Percentiles rank a stretch among this genome's conserved stretches.
Evolutionary conservation across 2,797 vertebrate genomes (phyloP).

Genomic region (Cossypha polioptera): DNA sequence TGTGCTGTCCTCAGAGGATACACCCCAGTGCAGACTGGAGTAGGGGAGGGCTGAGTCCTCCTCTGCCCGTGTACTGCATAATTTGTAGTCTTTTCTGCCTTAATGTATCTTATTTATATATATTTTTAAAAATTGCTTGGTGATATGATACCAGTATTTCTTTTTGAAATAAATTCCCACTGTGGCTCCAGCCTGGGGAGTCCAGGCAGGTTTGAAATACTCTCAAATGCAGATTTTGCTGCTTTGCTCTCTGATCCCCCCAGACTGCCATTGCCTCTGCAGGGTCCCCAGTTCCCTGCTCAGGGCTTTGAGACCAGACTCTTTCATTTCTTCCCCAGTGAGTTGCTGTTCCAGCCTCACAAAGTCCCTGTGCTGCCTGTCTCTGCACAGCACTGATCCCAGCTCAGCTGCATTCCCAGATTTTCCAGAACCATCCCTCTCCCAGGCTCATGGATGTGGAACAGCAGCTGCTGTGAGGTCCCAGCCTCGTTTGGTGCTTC

Average conservation of each 20-base stretch:
- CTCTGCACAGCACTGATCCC: not conserved
- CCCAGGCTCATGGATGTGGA: not conserved
- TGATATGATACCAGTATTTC: not conserved
- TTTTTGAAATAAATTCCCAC: not conserved
- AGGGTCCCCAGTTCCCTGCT: not conserved
- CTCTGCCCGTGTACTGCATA: not conserved
- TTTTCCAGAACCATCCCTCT: not conserved
- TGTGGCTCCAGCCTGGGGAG: not conserved
- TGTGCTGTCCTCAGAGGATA: not conserved
- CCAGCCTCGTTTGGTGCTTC: not conserved
- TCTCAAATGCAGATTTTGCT: not conserved
- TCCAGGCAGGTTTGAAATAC: not conserved
- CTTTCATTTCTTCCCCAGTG: not conserved
- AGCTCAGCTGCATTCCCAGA: not conserved
- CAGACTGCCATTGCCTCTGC: fast-evolving
- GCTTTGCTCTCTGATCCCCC: not conserved
- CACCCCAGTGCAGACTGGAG: not conserved
- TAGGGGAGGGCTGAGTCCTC: not conserved
- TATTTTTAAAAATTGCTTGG: not conserved
- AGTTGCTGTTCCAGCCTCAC: not conserved
- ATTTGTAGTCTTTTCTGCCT: not conserved
- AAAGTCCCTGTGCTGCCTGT: not conserved
- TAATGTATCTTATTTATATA: not conserved
- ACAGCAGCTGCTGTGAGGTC: not conserved
- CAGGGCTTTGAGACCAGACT: not conserved